Evolutionary conservation across 2,113 vertebrate genomes (phyloP), one percentile per base, ranked within the genome.

Genomic region (Pimephales promelas): DNA sequence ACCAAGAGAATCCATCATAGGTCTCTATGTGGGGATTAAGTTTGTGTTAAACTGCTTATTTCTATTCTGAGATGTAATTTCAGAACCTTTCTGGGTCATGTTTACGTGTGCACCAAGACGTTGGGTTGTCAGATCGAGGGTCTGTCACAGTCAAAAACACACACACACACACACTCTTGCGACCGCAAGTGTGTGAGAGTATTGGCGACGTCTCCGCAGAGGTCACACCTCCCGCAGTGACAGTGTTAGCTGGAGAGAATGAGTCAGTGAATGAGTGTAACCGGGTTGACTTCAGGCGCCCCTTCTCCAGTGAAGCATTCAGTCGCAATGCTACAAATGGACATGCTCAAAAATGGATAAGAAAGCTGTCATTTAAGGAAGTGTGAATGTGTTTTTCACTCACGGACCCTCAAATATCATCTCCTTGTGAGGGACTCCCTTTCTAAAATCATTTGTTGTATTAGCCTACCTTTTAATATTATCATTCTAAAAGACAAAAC

Each of bases 61-160:
- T 79, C 76, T 61, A 61, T 78, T 79, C 57, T 43, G 40, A 79
- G n/a, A 78, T 43, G 34, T 43, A 61, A 22, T n/a, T 56, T 59
- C n/a, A 43, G 56, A 45, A 62, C n/a, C 78, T 80, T 66, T 80
- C 78, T 80, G 61, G 78, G 78, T 80, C 43, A 66, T 66, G 26
- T 45, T 52, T 34, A 56, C 22, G 18, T 66, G 59, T 56, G 45
- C 79, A 36, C 31, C 22, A 81, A 66, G 78, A 66, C 59, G 34
- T 66, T 45, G 78, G 40, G 40, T 36, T 70, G 64, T 81, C 79
- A 81, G 79, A 54, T 81, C 49, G 24, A 81, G 79, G 64, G 4
- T 81, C 22, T 56, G 64, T 81, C 64, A 81, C 10, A 70, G 10
- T 24, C 28, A 40, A 56, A 56, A 22, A 70, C 40, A 79, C 16